Evolutionary conservation across 2,113 vertebrate species (phyloP), one percentile per base, ranked within the genome.

Genomic region (Zosterops lateralis): DNA sequence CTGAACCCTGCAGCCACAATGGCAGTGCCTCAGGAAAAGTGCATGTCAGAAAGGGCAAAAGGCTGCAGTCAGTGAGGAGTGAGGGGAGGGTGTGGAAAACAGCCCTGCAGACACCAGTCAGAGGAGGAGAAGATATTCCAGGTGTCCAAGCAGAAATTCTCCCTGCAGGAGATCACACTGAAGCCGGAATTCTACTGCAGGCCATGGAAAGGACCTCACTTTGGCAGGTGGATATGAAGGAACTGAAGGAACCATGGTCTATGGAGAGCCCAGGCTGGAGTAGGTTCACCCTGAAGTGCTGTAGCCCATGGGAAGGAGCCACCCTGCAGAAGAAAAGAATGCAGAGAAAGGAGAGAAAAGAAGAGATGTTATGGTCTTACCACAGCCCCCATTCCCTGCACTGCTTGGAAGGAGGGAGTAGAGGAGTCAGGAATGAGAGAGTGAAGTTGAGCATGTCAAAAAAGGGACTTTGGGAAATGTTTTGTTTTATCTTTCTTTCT

Each of bases 181-280:
- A 36, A 66, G 67, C 21, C 58, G 44, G 15, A 10, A 73, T 17
- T 14, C 76, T 44, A 19, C 31, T 40, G 38, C 48, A 60, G 48
- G 24, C 24, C 2, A 0, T 28, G 53, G 36, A 34, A 21, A n/a
- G 11, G 6, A n/a, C 17, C 26, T 7, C 12, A 10, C 5, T 10
- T 10, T 24, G 76, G 14, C 20, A 58, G 25, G 29, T 70, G n/a
- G 42, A 8, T n/a, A 5, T 28, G 32, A 34, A 34, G 34, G 34
- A 34, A 34, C 57, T 44, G 47, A 45, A 66, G 56, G 56, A 93
- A 10, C 73, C 45, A 16, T 1, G 4, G 17, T n/a, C 38, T 24
- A 9, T 26, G 34, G 11, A 66, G 13, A 57, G 5, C 7, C 24
- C 31, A 16, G 0, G 0, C 17, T 44, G 32, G 42, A 45, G 47